A percentile compares a stretch with the other conserved stretches of the same genome.
These are phyloP conservation scores for Hirudo medicinalis DNA, from an alignment of 1,140 invertebrate species.

Conservation along the genomic window DNA sequence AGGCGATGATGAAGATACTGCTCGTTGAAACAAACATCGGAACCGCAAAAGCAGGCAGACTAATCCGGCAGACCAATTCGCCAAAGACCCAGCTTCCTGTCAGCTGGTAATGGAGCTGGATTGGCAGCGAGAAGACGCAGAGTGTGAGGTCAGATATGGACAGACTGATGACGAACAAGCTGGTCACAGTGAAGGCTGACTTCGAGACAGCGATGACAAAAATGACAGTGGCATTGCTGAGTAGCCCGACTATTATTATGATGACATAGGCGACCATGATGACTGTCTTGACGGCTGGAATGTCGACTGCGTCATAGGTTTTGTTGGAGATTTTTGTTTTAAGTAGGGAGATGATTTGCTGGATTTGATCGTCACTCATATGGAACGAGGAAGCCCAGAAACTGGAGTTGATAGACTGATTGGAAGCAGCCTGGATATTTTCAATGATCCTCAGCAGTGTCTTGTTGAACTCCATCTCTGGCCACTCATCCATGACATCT, in stretches of 20 bases:
- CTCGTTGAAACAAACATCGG: constrained; percentile 58
- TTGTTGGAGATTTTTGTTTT: neutral
- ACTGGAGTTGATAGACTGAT: neutral
- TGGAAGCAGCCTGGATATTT: neutral
- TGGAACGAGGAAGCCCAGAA: neutral
- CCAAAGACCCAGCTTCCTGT: constrained; percentile 69
- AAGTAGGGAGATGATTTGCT: neutral
- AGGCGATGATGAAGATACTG: constrained; percentile 56
- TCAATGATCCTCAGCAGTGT: too few relatives aligned
- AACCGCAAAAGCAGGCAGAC: constrained; percentile 41
- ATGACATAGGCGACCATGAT: constrained; percentile 35
- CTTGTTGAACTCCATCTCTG: too few relatives aligned
- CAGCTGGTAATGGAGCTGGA: constrained; percentile 63
- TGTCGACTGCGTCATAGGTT: constrained; percentile 14
- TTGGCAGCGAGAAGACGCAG: constrained; percentile 71
- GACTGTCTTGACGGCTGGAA: constrained; percentile 20
- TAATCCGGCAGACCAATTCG: constrained; percentile 32
- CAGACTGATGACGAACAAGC: constrained; percentile 89
- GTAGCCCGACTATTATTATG: constrained; percentile 36
- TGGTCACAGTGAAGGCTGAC: constrained; percentile 91
- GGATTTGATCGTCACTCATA: neutral
- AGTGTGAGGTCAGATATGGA: constrained; percentile 87
- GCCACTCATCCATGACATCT: too few relatives aligned
- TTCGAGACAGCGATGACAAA: constrained; percentile 73
- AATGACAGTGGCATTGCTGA: constrained; percentile 71